phyloP scores from a whole-genome alignment of 2,888 invertebrate genomes.

The Nysson spinosus region DNA sequence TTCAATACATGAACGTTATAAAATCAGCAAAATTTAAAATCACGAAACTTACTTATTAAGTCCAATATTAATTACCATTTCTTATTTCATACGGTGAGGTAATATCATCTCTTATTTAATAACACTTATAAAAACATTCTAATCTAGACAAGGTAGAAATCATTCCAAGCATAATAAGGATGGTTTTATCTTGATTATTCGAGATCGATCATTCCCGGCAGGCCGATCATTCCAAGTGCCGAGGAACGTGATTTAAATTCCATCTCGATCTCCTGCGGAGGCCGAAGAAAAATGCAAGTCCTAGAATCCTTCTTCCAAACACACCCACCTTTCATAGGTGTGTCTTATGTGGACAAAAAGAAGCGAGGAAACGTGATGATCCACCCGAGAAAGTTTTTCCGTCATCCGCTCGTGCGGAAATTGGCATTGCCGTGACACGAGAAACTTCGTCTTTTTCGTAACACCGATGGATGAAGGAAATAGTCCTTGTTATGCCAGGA shows the following conservation, averaged over 20 bases:
- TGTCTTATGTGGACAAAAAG: slow-evolving; percentile 10
- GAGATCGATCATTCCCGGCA: not conserved
- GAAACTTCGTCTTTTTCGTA: slow-evolving; percentile 34
- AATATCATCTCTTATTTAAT: too few relatives aligned
- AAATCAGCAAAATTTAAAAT: too few relatives aligned
- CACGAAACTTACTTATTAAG: too few relatives aligned
- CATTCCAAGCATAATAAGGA: too few relatives aligned
- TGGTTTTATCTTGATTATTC: not conserved
- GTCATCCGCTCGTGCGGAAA: slow-evolving; percentile 37
- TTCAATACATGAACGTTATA: too few relatives aligned
- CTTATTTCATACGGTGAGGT: too few relatives aligned
- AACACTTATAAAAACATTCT: too few relatives aligned
- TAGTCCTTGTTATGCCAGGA: not conserved
- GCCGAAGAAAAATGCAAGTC: too few relatives aligned
- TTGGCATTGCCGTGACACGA: slow-evolving; percentile 41
- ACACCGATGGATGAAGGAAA: slow-evolving; percentile 9
- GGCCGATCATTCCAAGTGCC: not conserved
- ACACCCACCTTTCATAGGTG: not conserved
- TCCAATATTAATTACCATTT: too few relatives aligned
- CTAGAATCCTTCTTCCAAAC: not conserved
- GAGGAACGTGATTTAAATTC: not conserved
- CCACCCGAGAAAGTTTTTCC: slow-evolving; percentile 45
- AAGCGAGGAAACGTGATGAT: slow-evolving; percentile 8
- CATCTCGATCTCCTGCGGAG: not conserved
- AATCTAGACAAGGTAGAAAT: too few relatives aligned